Base-by-base conservation (phyloP, 2,113 vertebrate genomes). In the Antennarius striatus region DNA sequence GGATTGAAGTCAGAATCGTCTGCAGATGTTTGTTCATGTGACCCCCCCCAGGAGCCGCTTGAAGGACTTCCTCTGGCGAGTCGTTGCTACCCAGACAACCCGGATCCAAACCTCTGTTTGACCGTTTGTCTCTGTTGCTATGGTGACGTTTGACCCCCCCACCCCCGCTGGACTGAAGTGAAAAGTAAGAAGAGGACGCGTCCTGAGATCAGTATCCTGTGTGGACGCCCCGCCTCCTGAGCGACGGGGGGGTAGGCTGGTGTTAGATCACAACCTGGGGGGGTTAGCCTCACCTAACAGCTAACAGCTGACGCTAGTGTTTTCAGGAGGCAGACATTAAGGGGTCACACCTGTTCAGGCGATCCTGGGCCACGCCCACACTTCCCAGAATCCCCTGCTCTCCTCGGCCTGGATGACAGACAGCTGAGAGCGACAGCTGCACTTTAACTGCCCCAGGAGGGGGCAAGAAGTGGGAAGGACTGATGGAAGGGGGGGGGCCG, bases 221-320 rank as follows among this genome's bases (percentile, higher is more conserved):
- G 76, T 87, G 77, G n/a, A n/a, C n/a, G n/a, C n/a, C n/a, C n/a
- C n/a, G n/a, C 6, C 32, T 36, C 32, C 32, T 36, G 3, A 88
- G 75, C 71, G 84, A 63, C 66, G 89, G 89, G 89, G 83, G 92
- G 90, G 92, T 74, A 56, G 81, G 63, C 16, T 77, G 68, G 29
- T 5, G 48, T n/a, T n/a, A n/a, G n/a, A n/a, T n/a, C n/a, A n/a
- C n/a, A n/a, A n/a, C n/a, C n/a, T n/a, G n/a, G n/a, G n/a, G n/a
- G n/a, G n/a, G n/a, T n/a, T n/a, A n/a, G n/a, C n/a, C n/a, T n/a
- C n/a, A n/a, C n/a, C n/a, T n/a, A n/a, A n/a, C n/a, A n/a, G n/a
- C n/a, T n/a, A n/a, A n/a, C n/a, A n/a, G n/a, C n/a, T n/a, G n/a
- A n/a, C n/a, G n/a, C n/a, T n/a, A 36, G 6, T 36, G 32, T 36